Conservation (phyloP, 2,797 vertebrate genomes). For the Chelmon rostratus region DNA sequence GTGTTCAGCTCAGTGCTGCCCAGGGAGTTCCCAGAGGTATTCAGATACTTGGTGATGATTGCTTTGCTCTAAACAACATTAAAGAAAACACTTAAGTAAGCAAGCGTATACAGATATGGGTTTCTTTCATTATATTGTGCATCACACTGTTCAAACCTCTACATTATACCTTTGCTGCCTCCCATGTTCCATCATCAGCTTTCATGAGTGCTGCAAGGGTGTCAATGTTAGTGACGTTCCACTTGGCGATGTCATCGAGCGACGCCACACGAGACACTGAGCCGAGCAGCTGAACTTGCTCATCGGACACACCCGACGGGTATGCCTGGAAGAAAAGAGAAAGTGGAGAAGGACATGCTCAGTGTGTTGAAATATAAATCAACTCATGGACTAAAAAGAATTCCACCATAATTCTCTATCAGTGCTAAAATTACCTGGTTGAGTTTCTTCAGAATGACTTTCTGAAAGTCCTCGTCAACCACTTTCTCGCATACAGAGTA, state of each 20-base stretch:
- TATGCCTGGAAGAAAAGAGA: constrained; percentile 62
- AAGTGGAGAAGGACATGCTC: neutral
- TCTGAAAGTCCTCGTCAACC: constrained; percentile 64
- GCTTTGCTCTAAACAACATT: constrained; percentile 71
- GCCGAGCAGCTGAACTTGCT: constrained; percentile 53
- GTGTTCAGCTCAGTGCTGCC: constrained; percentile 67
- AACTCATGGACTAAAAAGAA: neutral
- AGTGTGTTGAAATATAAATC: neutral
- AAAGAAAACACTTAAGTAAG: neutral
- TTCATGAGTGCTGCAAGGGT: constrained; percentile 72
- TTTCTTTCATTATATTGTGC: neutral
- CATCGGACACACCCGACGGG: constrained; percentile 66
- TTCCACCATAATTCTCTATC: neutral
- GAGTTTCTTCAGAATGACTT: constrained; percentile 75
- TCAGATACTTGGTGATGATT: constrained; percentile 77
- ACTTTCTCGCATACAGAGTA: constrained; percentile 75
- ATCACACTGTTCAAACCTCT: too few species aligned
- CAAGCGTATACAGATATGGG: neutral
- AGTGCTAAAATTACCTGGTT: constrained; percentile 70
- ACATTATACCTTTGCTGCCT: constrained; percentile 58
- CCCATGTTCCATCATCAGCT: constrained; percentile 65
- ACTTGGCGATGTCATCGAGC: constrained; percentile 72
- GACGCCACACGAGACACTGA: constrained; percentile 73
- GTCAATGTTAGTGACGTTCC: constrained; percentile 72
- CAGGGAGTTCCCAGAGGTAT: constrained; percentile 56